A percentile compares a stretch with the other conserved stretches of the same genome.
Evolutionary conservation across 1,140 invertebrate genomes (phyloP).

Genomic region (Pseudoatta argentina): DNA sequence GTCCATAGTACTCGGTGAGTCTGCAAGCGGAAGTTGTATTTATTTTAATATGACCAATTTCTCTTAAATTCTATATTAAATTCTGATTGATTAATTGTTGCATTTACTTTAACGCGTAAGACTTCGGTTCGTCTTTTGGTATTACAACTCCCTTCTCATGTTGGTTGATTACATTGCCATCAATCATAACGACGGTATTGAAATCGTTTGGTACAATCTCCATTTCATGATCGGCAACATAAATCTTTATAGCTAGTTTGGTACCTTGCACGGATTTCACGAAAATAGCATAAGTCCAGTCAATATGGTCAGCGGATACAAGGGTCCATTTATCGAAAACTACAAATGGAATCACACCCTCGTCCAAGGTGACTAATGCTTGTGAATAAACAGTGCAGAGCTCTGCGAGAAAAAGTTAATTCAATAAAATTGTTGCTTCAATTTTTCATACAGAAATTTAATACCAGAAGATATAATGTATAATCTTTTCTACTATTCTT

Average conservation of each 20-base stretch:
- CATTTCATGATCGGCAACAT: slow-evolving; percentile 61
- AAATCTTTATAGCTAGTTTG: slow-evolving; percentile 70
- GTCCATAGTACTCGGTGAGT: slow-evolving; percentile 55
- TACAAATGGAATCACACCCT: slow-evolving; percentile 63
- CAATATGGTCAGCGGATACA: slow-evolving; percentile 65
- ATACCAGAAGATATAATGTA: too few species aligned
- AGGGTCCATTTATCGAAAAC: slow-evolving; percentile 75
- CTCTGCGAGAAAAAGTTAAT: slow-evolving; percentile 60
- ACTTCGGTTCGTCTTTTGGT: slow-evolving; percentile 47
- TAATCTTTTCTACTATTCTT: too few species aligned
- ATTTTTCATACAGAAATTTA: too few species aligned
- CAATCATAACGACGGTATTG: slow-evolving; percentile 53
- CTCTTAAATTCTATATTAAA: background rate
- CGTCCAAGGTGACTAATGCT: slow-evolving; percentile 68
- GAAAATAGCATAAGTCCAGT: slow-evolving; percentile 72
- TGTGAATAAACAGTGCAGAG: slow-evolving; percentile 75
- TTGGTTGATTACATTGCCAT: slow-evolving; percentile 66
- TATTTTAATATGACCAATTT: background rate
- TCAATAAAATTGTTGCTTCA: background rate
- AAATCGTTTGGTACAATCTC: slow-evolving; percentile 66
- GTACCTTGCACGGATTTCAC: slow-evolving; percentile 65
- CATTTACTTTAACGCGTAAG: slow-evolving; percentile 71
- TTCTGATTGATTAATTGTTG: background rate
- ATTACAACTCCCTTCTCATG: slow-evolving; percentile 67
- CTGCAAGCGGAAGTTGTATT: slow-evolving; percentile 47